Conservation (phyloP, 53 echinoderm and acorn worm species). For the Pentamera pediparva region DNA sequence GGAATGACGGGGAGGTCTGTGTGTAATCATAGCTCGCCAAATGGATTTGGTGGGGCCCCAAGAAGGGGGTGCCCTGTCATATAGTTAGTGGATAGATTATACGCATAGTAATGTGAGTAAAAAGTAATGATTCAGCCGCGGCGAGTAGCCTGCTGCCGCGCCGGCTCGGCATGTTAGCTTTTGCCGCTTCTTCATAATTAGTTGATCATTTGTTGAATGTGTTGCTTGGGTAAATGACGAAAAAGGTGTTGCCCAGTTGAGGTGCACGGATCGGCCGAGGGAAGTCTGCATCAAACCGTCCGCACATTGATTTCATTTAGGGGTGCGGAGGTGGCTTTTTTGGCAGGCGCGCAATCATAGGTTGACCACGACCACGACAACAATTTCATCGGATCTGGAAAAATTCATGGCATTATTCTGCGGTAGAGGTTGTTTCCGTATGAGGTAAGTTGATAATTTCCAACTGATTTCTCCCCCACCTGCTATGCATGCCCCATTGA, state of each 20-base stretch:
- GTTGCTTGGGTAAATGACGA: constrained; percentile 31
- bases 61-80: constrained; percentile 21
- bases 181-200: constrained; percentile 35
- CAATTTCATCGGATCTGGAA: too few relatives aligned
- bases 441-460: too few relatives aligned
- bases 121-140: constrained; percentile 39
- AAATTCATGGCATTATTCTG: too few relatives aligned
- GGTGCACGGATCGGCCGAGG: constrained; percentile 12
- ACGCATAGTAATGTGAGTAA: constrained; percentile 30
- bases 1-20: too few relatives aligned
- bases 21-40: constrained; percentile 38
- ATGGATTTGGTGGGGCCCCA: constrained; percentile 35
- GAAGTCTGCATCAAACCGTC: too few relatives aligned
- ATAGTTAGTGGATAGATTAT: neutral
- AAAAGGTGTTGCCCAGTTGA: constrained; percentile 33
- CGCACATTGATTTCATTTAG: too few relatives aligned
- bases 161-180: constrained; percentile 30
- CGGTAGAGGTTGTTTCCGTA: too few relatives aligned
- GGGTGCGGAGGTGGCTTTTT: too few relatives aligned
- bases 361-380: too few relatives aligned
- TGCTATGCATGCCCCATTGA: too few relatives aligned
- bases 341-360: too few relatives aligned
- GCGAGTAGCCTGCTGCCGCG: constrained; percentile 16
- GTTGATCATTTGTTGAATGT: constrained; percentile 39
- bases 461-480: too few relatives aligned